phyloP scores from a whole-genome alignment of 2,113 vertebrate species.

The Myotis yumanensis region DNA sequence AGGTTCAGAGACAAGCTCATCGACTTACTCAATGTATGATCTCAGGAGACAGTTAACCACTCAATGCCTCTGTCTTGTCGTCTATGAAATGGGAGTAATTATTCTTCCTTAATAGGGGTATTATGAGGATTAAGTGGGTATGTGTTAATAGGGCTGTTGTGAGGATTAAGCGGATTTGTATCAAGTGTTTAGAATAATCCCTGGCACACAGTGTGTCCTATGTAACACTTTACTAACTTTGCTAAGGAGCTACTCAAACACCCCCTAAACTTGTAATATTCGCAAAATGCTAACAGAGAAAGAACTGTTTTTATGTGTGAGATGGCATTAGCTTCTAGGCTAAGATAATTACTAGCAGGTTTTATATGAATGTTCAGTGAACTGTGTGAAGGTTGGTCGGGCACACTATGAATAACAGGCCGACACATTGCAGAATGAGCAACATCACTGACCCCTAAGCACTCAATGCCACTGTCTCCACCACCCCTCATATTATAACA shows the following conservation, averaged over 20 bases:
- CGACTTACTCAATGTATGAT: not conserved
- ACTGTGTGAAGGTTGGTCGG: not conserved
- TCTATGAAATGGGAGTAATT: not conserved
- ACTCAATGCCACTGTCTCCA: not conserved
- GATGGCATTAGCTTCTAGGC: not conserved
- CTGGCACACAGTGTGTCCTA: not conserved
- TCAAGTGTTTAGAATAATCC: not conserved
- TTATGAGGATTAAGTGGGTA: not conserved
- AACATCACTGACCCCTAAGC: too few species aligned
- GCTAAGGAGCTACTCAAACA: not conserved
- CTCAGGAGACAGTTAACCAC: not conserved
- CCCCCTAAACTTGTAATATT: not conserved
- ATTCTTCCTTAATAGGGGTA: not conserved
- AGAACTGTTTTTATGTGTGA: not conserved
- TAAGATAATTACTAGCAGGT: not conserved
- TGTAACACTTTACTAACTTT: not conserved
- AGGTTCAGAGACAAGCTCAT: not conserved
- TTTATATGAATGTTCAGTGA: not conserved
- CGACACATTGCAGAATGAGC: not conserved
- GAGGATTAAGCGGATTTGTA: not conserved
- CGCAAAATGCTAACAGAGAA: not conserved
- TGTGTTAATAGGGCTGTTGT: not conserved
- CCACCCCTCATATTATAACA: fast-evolving
- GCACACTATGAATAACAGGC: not conserved
- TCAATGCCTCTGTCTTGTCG: not conserved